Conservation (phyloP, 2,888 invertebrate genomes). For the Zygogramma bicolorata region DNA sequence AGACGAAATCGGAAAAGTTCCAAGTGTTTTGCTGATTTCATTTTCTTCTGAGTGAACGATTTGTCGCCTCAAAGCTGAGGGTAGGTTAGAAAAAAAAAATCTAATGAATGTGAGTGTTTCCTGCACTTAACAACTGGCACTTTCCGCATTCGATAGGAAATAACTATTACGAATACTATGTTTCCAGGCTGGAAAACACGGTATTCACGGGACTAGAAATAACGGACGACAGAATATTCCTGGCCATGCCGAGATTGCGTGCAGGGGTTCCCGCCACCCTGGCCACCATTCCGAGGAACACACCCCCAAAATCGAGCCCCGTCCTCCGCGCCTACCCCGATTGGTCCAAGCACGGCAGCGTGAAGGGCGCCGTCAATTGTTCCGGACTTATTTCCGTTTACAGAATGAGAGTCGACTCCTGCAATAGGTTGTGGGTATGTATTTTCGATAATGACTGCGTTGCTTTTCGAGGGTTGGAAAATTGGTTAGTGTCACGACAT, state of each 20-base stretch:
- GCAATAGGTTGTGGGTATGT: conserved; percentile 80
- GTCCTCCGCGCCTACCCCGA: conserved; percentile 61
- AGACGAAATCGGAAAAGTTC: too few relatives aligned
- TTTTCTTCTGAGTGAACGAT: too few relatives aligned
- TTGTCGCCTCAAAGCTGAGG: too few relatives aligned
- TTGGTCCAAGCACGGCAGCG: conserved; percentile 79
- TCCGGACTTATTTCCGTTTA: conserved; percentile 84
- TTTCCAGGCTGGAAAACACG: conserved; percentile 78
- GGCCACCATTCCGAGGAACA: conserved; percentile 75
- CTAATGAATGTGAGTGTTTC: too few relatives aligned
- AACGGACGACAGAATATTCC: conserved; percentile 77
- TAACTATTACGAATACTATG: too few relatives aligned
- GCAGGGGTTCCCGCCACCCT: conserved; percentile 83
- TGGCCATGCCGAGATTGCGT: conserved; percentile 81
- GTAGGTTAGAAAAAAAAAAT: too few relatives aligned
- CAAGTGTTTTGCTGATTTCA: too few relatives aligned
- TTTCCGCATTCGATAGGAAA: too few relatives aligned
- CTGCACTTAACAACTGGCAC: too few relatives aligned
- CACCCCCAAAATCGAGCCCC: conserved; percentile 77
- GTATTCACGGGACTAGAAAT: conserved; percentile 84
- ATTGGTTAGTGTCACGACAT: background rate
- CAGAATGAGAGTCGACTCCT: conserved; percentile 80
- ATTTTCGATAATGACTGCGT: conserved; percentile 2
- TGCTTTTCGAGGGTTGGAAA: background rate
- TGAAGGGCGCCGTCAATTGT: conserved; percentile 79